A percentile compares a stretch with the other conserved stretches of the same genome.
Evolutionary conservation across 2,797 vertebrate species (phyloP).

Genomic region (Xenopus petersii): DNA sequence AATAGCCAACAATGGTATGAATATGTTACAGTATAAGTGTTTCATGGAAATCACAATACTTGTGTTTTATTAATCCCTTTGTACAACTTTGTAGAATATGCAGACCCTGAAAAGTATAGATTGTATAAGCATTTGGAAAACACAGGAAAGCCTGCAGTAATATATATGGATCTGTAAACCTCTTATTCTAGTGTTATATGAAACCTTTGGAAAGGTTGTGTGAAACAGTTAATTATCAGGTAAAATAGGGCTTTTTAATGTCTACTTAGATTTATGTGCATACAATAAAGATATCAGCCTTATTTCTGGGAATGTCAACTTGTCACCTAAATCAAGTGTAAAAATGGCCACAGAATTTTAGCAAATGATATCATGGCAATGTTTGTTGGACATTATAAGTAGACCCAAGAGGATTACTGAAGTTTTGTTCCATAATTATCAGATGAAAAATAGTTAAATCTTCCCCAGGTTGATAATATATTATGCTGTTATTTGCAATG

Average conservation of each 20-base stretch:
- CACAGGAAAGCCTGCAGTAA: too few relatives aligned
- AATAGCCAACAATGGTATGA: too few relatives aligned
- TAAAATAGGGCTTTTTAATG: neutral
- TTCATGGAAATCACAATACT: too few relatives aligned
- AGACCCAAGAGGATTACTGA: slow-evolving; percentile 60
- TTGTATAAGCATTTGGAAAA: too few relatives aligned
- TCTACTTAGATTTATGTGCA: slow-evolving; percentile 14
- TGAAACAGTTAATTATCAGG: neutral
- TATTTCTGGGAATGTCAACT: slow-evolving; percentile 56
- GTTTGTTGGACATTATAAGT: slow-evolving; percentile 65
- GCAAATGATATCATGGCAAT: slow-evolving; percentile 59
- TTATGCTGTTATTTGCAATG: slow-evolving; percentile 57
- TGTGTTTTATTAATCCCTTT: too few relatives aligned
- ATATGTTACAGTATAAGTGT: too few relatives aligned
- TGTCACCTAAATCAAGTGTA: slow-evolving; percentile 56
- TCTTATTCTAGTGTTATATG: too few relatives aligned
- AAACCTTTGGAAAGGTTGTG: too few relatives aligned
- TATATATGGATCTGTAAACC: too few relatives aligned
- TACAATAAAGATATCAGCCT: slow-evolving; percentile 42
- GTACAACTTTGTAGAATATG: too few relatives aligned
- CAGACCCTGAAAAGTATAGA: too few relatives aligned
- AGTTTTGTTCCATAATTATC: slow-evolving; percentile 68
- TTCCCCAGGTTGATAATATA: slow-evolving; percentile 65
- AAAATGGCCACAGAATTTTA: slow-evolving; percentile 60
- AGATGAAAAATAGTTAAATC: slow-evolving; percentile 66